Base-by-base conservation (phyloP, 2,888 invertebrate species). In the Augiades crinisus region DNA sequence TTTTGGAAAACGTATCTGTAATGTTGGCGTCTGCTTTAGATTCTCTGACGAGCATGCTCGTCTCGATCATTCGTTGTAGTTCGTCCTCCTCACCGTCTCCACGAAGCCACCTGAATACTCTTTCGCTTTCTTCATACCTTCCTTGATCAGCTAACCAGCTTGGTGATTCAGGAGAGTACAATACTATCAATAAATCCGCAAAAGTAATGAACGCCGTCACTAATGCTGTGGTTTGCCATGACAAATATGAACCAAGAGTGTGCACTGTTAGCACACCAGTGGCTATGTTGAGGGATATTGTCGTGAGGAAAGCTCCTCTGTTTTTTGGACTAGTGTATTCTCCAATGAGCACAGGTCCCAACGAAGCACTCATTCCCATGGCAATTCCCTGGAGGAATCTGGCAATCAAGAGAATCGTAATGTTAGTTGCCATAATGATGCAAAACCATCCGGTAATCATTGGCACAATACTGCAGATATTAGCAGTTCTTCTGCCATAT, bases 91-190 rank as follows among this genome's bases (percentile, higher is more conserved):
- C 78, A 0, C 64, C 67, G 6, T 80, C 67, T 7, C 92, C 92
- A 60, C 93, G 78, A 30, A 92, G 81, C 85, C 91, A 92, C 43
- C 85, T 75, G 17, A 92, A 91, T 0, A 92, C 85, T 22, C 75
- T 68, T 55, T 86, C 84, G 0, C 93, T 92, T 33, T 92, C 90
- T 0, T 85, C 83, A 1, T 85, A 76, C 17, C 82, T 81, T 0
- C 91, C 91, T 57, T 91, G 91, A 19, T 90, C 85, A 0, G 92
- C 83, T 24, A 94, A 65, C 93, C 93, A 94, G 54, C 89, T 88
- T 0, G 93, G 94, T 0, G 93, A 91, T 75, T 94, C 94, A 0
- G 92, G 92, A 0, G 84, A 81, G 37, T 68, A 72, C 6, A 77
- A 59, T 0, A 81, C 75, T 19, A 82, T 74, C 1, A 79, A 24